Conservation (phyloP, 2,888 invertebrate genomes). For the Zaprionus lineosus region DNA sequence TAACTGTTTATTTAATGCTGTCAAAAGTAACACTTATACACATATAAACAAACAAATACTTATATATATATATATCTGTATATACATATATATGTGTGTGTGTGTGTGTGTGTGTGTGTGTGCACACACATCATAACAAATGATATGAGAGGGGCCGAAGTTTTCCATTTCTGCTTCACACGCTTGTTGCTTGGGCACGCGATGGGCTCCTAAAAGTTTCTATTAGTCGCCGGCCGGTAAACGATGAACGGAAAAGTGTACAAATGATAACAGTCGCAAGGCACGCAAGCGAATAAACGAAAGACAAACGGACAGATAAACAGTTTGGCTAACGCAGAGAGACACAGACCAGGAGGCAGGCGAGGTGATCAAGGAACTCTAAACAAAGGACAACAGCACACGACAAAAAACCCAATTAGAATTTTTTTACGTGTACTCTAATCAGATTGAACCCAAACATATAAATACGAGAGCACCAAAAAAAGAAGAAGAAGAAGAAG, state of each 20-base stretch:
- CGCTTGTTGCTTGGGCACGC: conserved; percentile 59
- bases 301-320: conserved; percentile 23
- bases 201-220: conserved; percentile 29
- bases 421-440: conserved; percentile 16
- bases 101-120: no score
- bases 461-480: background rate
- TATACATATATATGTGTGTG: no score
- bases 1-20: conserved; percentile 61
- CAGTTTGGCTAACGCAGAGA: conserved; percentile 17
- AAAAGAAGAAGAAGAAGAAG: no score
- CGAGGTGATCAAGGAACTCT: no score
- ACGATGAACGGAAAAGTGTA: conserved; percentile 40
- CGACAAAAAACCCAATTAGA: conserved; percentile 56
- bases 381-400: no score
- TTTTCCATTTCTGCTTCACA: conserved; percentile 30
- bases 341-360: conserved; percentile 56
- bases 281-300: conserved; percentile 66
- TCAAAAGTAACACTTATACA: conserved; percentile 65
- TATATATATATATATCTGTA: no score
- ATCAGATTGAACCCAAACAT: conserved; percentile 19
- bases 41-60: conserved; percentile 6
- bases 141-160: conserved; percentile 12
- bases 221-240: conserved; percentile 69
- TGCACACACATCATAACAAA: conserved; percentile 5
- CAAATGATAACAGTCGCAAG: conserved; percentile 66